Percentiles rank a stretch among this genome's conserved stretches.
Conservation (phyloP, 2,797 vertebrate species). For the Lacerta agilis region DNA sequence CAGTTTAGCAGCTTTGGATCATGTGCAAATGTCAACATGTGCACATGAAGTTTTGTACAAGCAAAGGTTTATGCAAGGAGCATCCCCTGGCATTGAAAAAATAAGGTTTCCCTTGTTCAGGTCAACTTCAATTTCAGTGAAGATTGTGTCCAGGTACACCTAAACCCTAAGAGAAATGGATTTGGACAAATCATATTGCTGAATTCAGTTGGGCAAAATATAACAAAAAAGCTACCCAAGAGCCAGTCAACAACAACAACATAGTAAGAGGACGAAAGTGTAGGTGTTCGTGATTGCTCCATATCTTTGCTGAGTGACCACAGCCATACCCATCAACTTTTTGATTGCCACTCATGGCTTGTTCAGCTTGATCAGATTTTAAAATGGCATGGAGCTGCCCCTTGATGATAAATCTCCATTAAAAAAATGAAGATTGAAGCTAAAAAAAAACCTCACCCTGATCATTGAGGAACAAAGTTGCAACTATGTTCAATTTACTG, state of each 20-base stretch:
- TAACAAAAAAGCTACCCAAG: neutral
- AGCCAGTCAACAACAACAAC: neutral
- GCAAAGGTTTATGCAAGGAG: neutral
- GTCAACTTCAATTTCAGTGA: neutral
- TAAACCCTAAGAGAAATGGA: neutral
- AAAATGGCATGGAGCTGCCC: conserved; percentile 92
- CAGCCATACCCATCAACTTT: neutral
- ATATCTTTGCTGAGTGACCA: neutral
- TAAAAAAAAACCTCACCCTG: conserved; percentile 78
- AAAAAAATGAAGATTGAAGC: no score
- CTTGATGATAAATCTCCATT: conserved; percentile 91
- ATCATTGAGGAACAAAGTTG: conserved; percentile 86
- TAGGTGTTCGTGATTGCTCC: neutral
- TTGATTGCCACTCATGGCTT: no score
- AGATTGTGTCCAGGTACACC: neutral
- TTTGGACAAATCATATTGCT: neutral
- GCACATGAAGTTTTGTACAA: neutral
- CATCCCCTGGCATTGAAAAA: neutral
- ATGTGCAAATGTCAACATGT: neutral
- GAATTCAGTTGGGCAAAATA: neutral
- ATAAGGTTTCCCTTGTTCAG: neutral
- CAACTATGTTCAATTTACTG: neutral
- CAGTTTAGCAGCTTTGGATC: neutral
- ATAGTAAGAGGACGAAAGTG: neutral
- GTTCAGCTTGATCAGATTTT: conserved; percentile 83